These are phyloP conservation scores for Caenorhabditis plicata DNA, from an alignment of 2,888 invertebrate species.

Conservation along the genomic window DNA sequence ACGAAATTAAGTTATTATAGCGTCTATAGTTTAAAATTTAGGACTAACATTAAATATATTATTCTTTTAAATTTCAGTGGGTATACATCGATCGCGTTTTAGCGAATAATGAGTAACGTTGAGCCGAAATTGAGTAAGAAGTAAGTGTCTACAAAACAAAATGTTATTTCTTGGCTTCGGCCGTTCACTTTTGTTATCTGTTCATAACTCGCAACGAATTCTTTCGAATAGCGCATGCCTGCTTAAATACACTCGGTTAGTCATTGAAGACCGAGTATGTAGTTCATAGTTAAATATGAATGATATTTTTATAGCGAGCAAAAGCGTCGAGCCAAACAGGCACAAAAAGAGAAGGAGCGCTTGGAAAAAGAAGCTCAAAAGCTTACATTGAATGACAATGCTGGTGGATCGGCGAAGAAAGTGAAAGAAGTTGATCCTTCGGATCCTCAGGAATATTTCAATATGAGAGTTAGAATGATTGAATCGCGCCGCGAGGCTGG, in stretches of 20 bases:
- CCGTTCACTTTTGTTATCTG: slow-evolving; percentile 8
- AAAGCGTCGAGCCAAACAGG: slow-evolving; percentile 86
- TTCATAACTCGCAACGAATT: slow-evolving; percentile 2
- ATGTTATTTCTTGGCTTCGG: slow-evolving; percentile 9
- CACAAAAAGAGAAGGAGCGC: slow-evolving; percentile 89
- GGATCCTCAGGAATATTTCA: slow-evolving; percentile 77
- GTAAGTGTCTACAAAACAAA: slow-evolving; percentile 28
- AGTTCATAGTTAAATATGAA: neutral
- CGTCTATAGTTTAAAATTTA: too few relatives aligned
- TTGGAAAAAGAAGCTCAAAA: slow-evolving; percentile 74
- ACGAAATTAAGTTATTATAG: too few relatives aligned
- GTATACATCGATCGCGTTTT: too few relatives aligned
- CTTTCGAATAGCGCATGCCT: slow-evolving; percentile 8
- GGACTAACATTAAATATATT: too few relatives aligned
- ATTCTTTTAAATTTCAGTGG: too few relatives aligned
- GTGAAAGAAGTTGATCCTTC: slow-evolving; percentile 59
- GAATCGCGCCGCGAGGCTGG: slow-evolving; percentile 69
- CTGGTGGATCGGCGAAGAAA: slow-evolving; percentile 6
- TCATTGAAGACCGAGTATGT: neutral
- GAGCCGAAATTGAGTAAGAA: slow-evolving; percentile 31
- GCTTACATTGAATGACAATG: slow-evolving; percentile 1
- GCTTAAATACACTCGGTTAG: slow-evolving; percentile 24
- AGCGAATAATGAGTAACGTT: slow-evolving; percentile 28
- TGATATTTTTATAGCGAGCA: slow-evolving; percentile 75
- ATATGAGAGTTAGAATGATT: slow-evolving; percentile 80